Evolutionary conservation across 1,140 invertebrate genomes (phyloP), one percentile per base, ranked within the genome.

Genomic region (Pseudomyrmex flavicornis): DNA sequence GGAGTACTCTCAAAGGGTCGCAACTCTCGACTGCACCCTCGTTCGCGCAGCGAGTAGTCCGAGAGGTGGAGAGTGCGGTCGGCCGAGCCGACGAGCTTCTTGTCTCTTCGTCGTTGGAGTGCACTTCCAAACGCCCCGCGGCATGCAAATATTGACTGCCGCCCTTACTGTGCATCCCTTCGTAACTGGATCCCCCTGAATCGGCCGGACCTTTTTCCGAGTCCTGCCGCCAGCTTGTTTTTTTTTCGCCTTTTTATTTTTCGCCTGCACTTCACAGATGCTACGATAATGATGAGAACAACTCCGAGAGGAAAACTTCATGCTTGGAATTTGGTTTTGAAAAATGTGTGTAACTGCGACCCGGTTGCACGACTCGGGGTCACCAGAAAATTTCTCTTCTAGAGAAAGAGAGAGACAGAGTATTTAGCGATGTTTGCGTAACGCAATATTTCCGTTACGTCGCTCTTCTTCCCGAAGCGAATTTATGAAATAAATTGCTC

Each of bases 71-170:
- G 82, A 88, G 82, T 87, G 84, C 85, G 86, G 87, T 88, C 65
- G 83, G 84, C 79, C 80, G 76, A 75, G 85, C 83, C 83, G 66
- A 77, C 74, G 82, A 84, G 85, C 87, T 93, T 92, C 91, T 92
- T 91, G 91, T 90, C 87, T 91, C 86, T 68, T 68, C 74, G 72
- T 79, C 82, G 87, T 87, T 90, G 76, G 85, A 93, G 93, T 90
- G 88, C 91, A 89, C 93, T 94, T 91, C 80, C 88, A 84, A 89
- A 87, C 89, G 82, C 86, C 92, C 88, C 79, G 89, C 89, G 88
- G 93, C 93, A 93, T 92, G 90, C 92, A 94, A 94, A 94, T 94
- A 94, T 94, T 94, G 93, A 93, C 93, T 93, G 89, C 76, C 90
- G 84, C 86, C 84, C 89, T 89, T 17, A 35, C 20, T 22, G 10